Percentiles rank a stretch among this genome's conserved stretches.
Evolutionary conservation across 2,888 invertebrate genomes (phyloP).

Genomic region (Zaprionus obscuricornis): DNA sequence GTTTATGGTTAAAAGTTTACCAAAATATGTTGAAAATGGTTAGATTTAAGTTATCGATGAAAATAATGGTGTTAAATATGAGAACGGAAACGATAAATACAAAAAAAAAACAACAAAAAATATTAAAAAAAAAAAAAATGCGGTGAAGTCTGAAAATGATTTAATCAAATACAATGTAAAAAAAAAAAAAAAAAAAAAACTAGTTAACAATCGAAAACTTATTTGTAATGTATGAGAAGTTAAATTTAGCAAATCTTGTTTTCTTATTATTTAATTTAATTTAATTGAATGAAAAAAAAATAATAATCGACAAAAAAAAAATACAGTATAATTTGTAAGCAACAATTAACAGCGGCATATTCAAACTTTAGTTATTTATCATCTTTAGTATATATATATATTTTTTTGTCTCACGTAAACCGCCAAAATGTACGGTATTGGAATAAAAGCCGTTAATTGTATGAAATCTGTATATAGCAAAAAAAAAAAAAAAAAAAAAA

Average conservation of each 20-base stretch:
- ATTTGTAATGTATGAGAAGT: conserved; percentile 61
- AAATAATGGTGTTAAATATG: conserved; percentile 50
- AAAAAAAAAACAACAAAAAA: conserved; percentile 44
- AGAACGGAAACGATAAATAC: conserved; percentile 16
- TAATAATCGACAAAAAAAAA: conserved; percentile 52
- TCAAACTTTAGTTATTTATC: not conserved
- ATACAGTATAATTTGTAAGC: conserved; percentile 47
- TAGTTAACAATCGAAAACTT: conserved; percentile 16
- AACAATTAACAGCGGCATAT: conserved; percentile 14
- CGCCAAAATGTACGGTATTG: too few relatives aligned
- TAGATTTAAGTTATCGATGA: conserved; percentile 61
- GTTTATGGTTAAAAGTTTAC: conserved; percentile 68
- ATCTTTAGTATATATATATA: conserved; percentile 8
- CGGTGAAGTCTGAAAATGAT: conserved; percentile 82
- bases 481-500: too few relatives aligned
- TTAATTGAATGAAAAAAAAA: conserved; percentile 83
- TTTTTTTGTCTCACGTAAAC: too few relatives aligned
- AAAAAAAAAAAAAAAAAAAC: conserved; percentile 25
- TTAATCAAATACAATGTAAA: conserved; percentile 78
- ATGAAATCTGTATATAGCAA: conserved; percentile 50
- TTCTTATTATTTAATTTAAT: conserved; percentile 79
- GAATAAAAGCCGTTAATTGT: conserved; percentile 8
- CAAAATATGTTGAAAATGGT: conserved; percentile 59
- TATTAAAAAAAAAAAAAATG: conserved; percentile 56
- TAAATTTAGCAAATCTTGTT: conserved; percentile 60